Evolutionary conservation across 2,113 vertebrate species (phyloP), one percentile per base, ranked within the genome.

Genomic region (Barbus barbus): DNA sequence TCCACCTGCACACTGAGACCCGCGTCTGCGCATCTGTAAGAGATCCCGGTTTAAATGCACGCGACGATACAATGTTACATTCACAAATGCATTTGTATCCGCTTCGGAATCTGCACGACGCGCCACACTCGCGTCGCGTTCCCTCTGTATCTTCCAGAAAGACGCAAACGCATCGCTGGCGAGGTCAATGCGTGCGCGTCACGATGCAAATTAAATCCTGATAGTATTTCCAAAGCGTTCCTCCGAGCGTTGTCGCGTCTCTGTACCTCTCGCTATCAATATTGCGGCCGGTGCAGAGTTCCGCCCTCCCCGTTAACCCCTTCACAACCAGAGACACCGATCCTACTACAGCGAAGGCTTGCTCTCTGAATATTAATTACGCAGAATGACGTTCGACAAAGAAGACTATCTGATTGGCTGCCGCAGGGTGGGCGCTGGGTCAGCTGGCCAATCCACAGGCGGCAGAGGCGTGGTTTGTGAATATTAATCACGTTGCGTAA

Each of bases 301-400:
- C 78, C 73, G 80, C 88, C 85, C 83, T 60, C 20, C 41, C 24
- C 58, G 86, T 92, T 93, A 93, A 92, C 91, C 77, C 90, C 83
- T 79, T 48, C 28, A 36, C 36, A 67, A 12, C 85, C 16, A 82
- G 41, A 75, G 51, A 20, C 26, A 5, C 18, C 22, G 20, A 81
- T 71, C 26, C 24, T 61, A 83, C 69, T 79, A 67, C 11, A 12
- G 76, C 65, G 53, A 51, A 72, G 73, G 81, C 24, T 11, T 18
- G 5, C 22, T 0, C 2, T 22, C 1, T 16, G 7, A 46, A 79
- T 79, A 46, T 63, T 41, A 46, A 63, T 79, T 18, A 44, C 36
- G 36, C 18, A 46, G 53, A 16, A 24, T 81, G 78, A 69, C 78
- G 78, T 51, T 12, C 0, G 44, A 14, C 12, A 3, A 14, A 81